Conservation (phyloP, 2,113 vertebrate genomes). For the Lagenorhynchus albirostris region DNA sequence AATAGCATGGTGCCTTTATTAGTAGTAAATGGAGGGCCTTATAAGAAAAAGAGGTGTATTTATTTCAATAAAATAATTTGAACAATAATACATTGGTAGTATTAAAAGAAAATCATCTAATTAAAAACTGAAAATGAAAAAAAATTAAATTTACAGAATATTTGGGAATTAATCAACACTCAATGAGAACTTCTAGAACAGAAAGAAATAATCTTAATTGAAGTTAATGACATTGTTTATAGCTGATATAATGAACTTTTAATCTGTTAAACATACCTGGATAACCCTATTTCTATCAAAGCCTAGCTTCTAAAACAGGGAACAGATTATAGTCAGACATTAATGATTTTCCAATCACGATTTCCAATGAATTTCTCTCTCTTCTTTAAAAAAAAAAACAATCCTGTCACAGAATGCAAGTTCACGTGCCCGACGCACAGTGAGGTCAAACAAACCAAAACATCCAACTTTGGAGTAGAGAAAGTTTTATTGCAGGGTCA, state of each 20-base stretch:
- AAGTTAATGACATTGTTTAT: background rate
- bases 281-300: background rate
- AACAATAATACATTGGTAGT: background rate
- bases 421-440: too few species aligned
- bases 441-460: too few species aligned
- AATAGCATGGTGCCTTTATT: background rate
- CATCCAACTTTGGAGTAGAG: too few species aligned
- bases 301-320: background rate
- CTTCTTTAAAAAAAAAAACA: background rate
- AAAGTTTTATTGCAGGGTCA: too few species aligned
- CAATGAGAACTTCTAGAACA: background rate
- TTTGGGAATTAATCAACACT: background rate
- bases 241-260: background rate
- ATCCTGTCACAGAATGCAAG: too few species aligned
- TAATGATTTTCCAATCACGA: background rate
- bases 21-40: background rate
- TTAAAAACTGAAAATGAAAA: background rate
- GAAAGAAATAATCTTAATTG: background rate
- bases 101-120: background rate
- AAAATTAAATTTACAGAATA: background rate
- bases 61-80: background rate
- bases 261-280: background rate
- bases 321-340: background rate
- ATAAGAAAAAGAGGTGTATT: background rate
- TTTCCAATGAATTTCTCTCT: background rate